Percentiles rank a stretch among this genome's conserved stretches.
These are phyloP conservation scores for Dioctria linearis DNA, from an alignment of 2,888 invertebrate species.

Conservation along the genomic window DNA sequence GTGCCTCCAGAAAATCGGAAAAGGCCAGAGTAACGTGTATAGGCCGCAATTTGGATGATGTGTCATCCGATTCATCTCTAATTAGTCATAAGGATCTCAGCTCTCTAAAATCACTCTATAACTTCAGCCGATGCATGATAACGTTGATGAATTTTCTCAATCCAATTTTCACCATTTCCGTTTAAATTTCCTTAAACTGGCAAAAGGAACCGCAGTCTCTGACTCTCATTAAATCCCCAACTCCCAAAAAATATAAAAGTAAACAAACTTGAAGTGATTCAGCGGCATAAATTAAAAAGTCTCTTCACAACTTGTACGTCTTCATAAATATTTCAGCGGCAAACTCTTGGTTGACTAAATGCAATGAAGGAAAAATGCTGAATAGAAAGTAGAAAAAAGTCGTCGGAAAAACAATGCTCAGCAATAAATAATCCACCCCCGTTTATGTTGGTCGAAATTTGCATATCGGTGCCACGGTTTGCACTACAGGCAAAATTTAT, in stretches of 20 bases:
- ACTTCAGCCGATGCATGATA: no score
- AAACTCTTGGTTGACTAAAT: slow-evolving; percentile 28
- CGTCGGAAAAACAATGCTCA: slow-evolving; percentile 41
- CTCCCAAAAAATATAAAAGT: slow-evolving; percentile 21
- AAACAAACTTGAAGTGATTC: slow-evolving; percentile 35
- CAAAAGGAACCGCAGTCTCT: no score
- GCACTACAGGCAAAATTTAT: slow-evolving; percentile 35
- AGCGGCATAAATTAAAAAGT: slow-evolving; percentile 42
- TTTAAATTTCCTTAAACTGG: no score
- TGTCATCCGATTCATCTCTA: no score
- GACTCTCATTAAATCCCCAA: not conserved
- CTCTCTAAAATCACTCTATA: no score
- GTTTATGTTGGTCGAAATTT: slow-evolving; percentile 30
- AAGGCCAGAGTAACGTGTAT: no score
- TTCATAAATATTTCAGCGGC: slow-evolving; percentile 44
- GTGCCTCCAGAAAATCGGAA: no score
- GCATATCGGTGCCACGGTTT: slow-evolving; percentile 37
- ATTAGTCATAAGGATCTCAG: no score
- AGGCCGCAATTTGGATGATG: no score
- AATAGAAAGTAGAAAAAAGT: slow-evolving; percentile 2
- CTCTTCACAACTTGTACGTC: slow-evolving; percentile 40
- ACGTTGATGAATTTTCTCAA: no score
- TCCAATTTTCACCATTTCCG: no score
- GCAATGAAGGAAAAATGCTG: slow-evolving; percentile 33
- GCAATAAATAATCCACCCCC: slow-evolving; percentile 46